Evolutionary conservation across 2,888 invertebrate species (phyloP).

Genomic region (Drosophila engyochracea): DNA sequence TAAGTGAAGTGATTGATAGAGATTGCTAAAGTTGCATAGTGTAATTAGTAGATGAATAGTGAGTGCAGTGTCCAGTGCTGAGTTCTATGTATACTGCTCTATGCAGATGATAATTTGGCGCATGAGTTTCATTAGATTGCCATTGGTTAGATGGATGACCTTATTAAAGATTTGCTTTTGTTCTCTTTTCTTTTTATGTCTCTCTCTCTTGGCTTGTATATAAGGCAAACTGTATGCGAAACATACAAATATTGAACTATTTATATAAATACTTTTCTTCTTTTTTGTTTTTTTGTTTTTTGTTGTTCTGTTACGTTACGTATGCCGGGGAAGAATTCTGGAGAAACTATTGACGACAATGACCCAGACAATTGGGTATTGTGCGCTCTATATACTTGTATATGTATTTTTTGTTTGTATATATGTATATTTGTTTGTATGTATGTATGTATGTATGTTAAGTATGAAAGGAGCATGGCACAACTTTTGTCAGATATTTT

Average conservation of each 20-base stretch:
- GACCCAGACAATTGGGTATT: constrained; percentile 27
- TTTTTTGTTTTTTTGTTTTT: not conserved
- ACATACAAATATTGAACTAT: constrained; percentile 76
- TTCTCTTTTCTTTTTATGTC: constrained; percentile 28
- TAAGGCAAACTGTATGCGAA: constrained; percentile 76
- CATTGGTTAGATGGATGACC: constrained; percentile 55
- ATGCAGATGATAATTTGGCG: constrained; percentile 68
- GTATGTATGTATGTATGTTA: constrained; percentile 10
- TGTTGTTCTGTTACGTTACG: constrained; percentile 34
- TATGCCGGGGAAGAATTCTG: constrained; percentile 74
- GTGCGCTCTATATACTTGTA: constrained; percentile 8
- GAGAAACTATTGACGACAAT: constrained; percentile 48
- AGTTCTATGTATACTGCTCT: constrained; percentile 24
- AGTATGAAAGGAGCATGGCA: constrained; percentile 68
- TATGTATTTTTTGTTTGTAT: constrained; percentile 6
- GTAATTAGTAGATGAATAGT: constrained; percentile 37
- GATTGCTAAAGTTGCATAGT: constrained; percentile 38
- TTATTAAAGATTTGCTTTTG: constrained; percentile 45
- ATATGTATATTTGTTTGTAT: constrained; percentile 1
- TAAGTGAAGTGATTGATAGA: constrained; percentile 34
- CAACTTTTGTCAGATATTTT: constrained; percentile 55
- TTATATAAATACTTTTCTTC: constrained; percentile 66
- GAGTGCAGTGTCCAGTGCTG: constrained; percentile 53
- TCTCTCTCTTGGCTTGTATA: constrained; percentile 70
- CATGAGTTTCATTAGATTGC: constrained; percentile 76